phyloP scores from a whole-genome alignment of 2,888 invertebrate genomes.

The Drosophila barbarae region DNA sequence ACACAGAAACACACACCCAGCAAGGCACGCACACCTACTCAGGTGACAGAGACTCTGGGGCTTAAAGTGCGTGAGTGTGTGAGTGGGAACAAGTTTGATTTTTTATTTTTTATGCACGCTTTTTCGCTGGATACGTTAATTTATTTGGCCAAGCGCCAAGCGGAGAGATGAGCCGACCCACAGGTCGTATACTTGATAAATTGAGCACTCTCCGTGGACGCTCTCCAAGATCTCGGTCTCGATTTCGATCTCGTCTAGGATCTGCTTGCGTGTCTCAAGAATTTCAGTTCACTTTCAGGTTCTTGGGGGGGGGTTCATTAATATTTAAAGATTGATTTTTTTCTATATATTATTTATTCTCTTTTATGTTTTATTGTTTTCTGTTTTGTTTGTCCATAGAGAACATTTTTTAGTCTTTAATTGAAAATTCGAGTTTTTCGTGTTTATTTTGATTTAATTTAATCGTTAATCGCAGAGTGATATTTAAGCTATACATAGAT shows the following conservation, averaged over 20 bases:
- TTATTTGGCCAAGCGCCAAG: slow-evolving; percentile 65
- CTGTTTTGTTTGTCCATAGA: slow-evolving; percentile 35
- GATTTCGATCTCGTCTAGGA: slow-evolving; percentile 12
- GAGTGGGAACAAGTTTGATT: slow-evolving; percentile 43
- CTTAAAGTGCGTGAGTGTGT: slow-evolving; percentile 51
- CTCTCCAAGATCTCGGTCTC: slow-evolving; percentile 20
- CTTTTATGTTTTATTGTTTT: slow-evolving; percentile 34
- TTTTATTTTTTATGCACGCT: slow-evolving; percentile 31
- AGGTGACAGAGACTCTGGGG: slow-evolving; percentile 26
- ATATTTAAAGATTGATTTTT: slow-evolving; percentile 59
- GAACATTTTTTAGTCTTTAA: slow-evolving; percentile 58
- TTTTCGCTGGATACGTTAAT: slow-evolving; percentile 57
- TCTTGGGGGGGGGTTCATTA: slow-evolving; percentile 51
- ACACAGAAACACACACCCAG: slow-evolving; percentile 35
- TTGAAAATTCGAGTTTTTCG: slow-evolving; percentile 74
- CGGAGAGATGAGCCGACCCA: slow-evolving; percentile 59
- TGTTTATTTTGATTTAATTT: slow-evolving; percentile 68
- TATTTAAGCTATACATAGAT: slow-evolving; percentile 60
- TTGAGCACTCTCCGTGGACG: slow-evolving; percentile 23
- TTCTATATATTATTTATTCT: slow-evolving; percentile 29
- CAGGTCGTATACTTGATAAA: slow-evolving; percentile 56
- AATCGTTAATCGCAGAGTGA: slow-evolving; percentile 62
- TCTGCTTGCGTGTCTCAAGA: slow-evolving; percentile 63
- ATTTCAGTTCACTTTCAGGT: slow-evolving; percentile 67
- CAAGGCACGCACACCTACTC: slow-evolving; percentile 21